phyloP scores from a whole-genome alignment of 2,113 vertebrate genomes.

The Coreoperca whiteheadi region DNA sequence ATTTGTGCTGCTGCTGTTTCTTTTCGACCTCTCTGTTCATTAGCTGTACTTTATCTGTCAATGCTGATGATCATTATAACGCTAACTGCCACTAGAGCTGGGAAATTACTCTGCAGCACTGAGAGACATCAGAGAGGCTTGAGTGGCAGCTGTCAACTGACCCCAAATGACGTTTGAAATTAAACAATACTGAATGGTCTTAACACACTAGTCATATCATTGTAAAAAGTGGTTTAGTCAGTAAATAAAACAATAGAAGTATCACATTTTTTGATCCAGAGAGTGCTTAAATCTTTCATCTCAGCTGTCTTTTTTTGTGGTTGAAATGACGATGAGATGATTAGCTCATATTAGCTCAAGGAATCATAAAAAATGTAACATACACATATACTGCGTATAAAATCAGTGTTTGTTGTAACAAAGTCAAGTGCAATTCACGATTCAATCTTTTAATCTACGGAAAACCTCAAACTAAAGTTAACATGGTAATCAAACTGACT shows the following conservation, averaged over 20 bases:
- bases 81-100: conserved; percentile 11
- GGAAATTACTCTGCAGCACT: background rate
- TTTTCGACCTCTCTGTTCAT: conserved; percentile 33
- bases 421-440: background rate
- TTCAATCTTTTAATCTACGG: background rate
- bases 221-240: background rate
- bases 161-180: background rate
- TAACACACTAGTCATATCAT: background rate
- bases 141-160: conserved; percentile 51
- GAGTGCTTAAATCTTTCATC: background rate
- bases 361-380: background rate
- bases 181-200: background rate
- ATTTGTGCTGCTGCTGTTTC: conserved; percentile 17
- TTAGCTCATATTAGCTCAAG: too few relatives aligned
- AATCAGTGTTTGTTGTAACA: background rate
- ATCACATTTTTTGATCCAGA: background rate
- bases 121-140: conserved; percentile 39
- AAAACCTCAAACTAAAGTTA: background rate
- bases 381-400: background rate
- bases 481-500: background rate
- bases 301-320: background rate
- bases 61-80: conserved; percentile 42
- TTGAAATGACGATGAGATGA: background rate
- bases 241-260: background rate
- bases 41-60: conserved; percentile 58